A percentile compares a stretch with the other conserved stretches of the same genome.
phyloP scores from a whole-genome alignment of 2,888 invertebrate genomes.

The Aphidius colemani region DNA sequence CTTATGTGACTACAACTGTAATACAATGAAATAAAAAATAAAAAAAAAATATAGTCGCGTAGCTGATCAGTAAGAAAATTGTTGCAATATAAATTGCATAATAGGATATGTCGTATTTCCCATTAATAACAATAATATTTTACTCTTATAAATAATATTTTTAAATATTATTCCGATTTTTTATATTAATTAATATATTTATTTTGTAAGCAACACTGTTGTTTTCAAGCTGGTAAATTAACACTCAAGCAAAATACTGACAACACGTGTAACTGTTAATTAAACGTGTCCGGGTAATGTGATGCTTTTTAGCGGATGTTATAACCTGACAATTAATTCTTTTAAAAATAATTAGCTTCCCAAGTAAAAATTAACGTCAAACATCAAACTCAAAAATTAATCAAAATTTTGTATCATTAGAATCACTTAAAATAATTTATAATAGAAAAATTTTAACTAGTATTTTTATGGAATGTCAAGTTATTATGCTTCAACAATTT shows the following conservation, averaged over 20 bases:
- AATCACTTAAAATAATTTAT: no score
- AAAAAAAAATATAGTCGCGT: background rate
- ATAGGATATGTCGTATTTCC: no score
- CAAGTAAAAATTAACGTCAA: no score
- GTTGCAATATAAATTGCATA: no score
- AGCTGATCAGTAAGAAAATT: background rate
- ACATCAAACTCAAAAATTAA: no score
- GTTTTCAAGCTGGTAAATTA: background rate
- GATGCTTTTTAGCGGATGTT: slow-evolving; percentile 6
- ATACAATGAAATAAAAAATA: background rate
- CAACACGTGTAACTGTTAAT: background rate
- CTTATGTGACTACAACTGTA: background rate
- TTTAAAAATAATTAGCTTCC: no score
- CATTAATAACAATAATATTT: no score
- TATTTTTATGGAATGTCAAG: no score
- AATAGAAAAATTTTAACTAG: no score
- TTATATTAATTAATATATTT: no score
- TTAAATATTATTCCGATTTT: background rate
- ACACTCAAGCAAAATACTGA: background rate
- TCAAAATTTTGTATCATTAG: no score
- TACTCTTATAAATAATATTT: background rate
- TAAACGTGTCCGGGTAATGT: slow-evolving; percentile 9
- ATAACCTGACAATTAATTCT: background rate
- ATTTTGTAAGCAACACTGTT: no score
- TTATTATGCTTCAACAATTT: background rate